Evolutionary conservation across 2,113 vertebrate genomes (phyloP), one percentile per base, ranked within the genome.

Genomic region (Climacteris rufus): DNA sequence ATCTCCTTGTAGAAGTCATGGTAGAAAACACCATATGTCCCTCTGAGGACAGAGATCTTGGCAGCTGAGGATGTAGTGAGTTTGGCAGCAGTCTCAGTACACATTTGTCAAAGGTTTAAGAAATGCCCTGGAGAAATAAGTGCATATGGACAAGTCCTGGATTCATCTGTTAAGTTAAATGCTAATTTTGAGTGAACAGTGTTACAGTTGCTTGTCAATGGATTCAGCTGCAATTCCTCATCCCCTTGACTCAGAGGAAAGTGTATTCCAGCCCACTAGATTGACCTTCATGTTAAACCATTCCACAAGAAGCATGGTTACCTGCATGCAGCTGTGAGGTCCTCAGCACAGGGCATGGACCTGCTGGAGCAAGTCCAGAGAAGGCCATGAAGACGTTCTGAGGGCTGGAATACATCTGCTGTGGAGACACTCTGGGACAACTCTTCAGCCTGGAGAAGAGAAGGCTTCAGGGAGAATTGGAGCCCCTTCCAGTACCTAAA

Each of bases 201-300:
- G 19, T 45, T 80, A 8, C 44, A 53, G 75, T 53, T 76, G 28
- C 53, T 71, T 64, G 40, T 80, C 42, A 31, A 1, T 45, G 24
- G 53, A n/a, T 68, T 60, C 10, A 87, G 30, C 57, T 87, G 13
- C 23, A 68, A 31, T 72, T 87, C 15, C 31, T 87, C 49, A 12
- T 57, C 35, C 19, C 40, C 10, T 1, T 31, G 28, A 3, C 27
- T 49, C 31, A 4, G 45, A 53, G 22, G 35, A 18, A 30, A 13
- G 33, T 35, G 4, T 71, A 13, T 53, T 19, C 37, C n/a, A 39
- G 50, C 15, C 27, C 6, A 1, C 42, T 33, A 6, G 39, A 31
- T 7, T 9, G 37, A 25, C 69, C 52, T 61, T 63, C 0, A 0
- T 35, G 9, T 54, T 74, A 27, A 83, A 52, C 45, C 3, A 3